Base-by-base conservation (phyloP, 2,888 invertebrate genomes). In the Biston stratarius region DNA sequence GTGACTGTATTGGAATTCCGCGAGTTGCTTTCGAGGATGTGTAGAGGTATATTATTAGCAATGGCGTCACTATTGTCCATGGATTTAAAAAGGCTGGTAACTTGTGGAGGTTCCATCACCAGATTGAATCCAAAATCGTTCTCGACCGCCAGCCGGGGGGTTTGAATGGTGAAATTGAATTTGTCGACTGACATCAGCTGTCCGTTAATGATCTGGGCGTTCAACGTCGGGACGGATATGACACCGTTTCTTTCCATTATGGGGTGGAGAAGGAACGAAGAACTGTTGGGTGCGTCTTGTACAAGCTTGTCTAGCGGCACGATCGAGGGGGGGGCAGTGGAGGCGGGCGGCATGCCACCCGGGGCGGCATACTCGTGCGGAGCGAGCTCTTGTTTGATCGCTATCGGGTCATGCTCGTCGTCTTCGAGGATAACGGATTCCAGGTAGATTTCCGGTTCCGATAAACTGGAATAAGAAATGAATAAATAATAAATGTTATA, bases 261-360 rank as follows among this genome's bases (percentile, higher is more conserved):
- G 0, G 74, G 77, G 36, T 76, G 75, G 0, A 77, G 51, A 0
- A 74, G 11, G 24, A 57, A 71, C 0, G 34, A 36, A 0, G 34
- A 36, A 0, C 60, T 15, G 0, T 56, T 45, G 5, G 64, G 15
- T 1, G 56, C n/a, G 10, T n/a, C 10, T 1, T 48, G 36, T 5
- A 61, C 1, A 2, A 45, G 52, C 0, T 9, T 34, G 5, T 61
- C 24, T 10, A 40, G 5, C 7, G 55, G 10, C 0, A 40, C 47
- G 5, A 55, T 40, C 0, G 44, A 7, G 47, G 47, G 47, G 1
- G 3, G 44, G 3, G n/a, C n/a, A n/a, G 24, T 24, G 12, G n/a
- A 3, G n/a, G 24, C 5, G 8, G 9, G 0, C 15, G 9, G 2
- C 33, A 38, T 7, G 3, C 7, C 6, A n/a, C 45, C 36, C 24